Base-by-base conservation (phyloP, 2,797 vertebrate species). In the Phyllotis vaccarum region DNA sequence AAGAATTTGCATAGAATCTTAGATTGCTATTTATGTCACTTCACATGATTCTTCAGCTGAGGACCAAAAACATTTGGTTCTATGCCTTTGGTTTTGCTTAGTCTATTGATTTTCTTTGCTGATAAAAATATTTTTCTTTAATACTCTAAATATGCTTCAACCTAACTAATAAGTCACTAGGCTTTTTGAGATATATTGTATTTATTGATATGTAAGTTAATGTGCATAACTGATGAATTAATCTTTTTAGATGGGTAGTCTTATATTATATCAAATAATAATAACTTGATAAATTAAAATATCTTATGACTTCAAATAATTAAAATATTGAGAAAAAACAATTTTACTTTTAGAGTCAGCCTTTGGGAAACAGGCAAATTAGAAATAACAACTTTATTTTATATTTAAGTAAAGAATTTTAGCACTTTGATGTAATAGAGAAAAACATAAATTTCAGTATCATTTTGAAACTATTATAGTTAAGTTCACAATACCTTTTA, bases 331-430 rank as follows among this genome's bases (percentile, higher is more conserved):
- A 78, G n/a, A 72, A 88, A 88, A 80, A 79, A 95, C 14, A 52
- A 34, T 24, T 80, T 11, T 24, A 49, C 34, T 80, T 40, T n/a
- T 93, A 5, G 5, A 76, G 24, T 85, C 66, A n/a, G 17, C 16
- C 52, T 49, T 90, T 19, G 90, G 72, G 2, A 64, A 60, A 80
- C 29, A 89, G 62, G 9, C 43, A 49, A 29, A 46, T 24, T 80
- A 22, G 10, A 62, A 75, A 10, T 16, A 91, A 46, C 46, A 91
- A 43, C 88, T 90, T 89, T 27, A 46, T 21, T 60, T 91, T 89
- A 46, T 89, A 66, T 89, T 93, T 85, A 95, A 93, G 82, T 74
- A 70, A 92, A 56, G 16, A 72, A 54, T 19, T 34, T 9, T 74
- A 76, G 93, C 37, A 12, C 54, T 93, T 82, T 95, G 9, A 80